Evolutionary conservation across 2,113 vertebrate genomes (phyloP), one percentile per base, ranked within the genome.

Genomic region (Istiophorus platypterus): DNA sequence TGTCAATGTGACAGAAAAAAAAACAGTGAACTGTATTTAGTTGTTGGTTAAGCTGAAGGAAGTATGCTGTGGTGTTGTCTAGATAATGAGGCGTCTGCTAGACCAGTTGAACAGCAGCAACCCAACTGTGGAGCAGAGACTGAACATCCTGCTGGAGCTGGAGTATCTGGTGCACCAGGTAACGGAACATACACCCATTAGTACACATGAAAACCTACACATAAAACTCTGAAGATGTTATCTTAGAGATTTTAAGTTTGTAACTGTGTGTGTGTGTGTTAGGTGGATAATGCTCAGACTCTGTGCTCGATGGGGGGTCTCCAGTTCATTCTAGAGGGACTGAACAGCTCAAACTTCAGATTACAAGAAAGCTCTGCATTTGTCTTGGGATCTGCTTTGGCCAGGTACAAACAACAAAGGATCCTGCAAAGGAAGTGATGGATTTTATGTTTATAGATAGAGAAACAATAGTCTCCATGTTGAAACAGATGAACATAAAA

Each of bases 121-220:
- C 78, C 94, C 94, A 4, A 96, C 96, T 0, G 87, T 95, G 59
- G 96, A 97, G 61, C 95, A 98, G 76, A 96, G 93, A 85, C 90
- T 98, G 42, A 93, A 89, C 0, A 95, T 97, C 0, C 96, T 99
- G 86, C 94, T 94, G 56, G 97, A 99, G 88, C 95, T 99, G 0
- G 98, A 99, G 76, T 99, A 99, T 85, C 96, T 99, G 71, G 98
- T 99, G 73, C 98, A 99, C 89, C 97, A 99, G 97, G 98, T 99
- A 86, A 78, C 9, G 0, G 49, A 1, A 3, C 37, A 54, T 11
- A 0, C 51, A 18, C 2, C 4, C 26, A 20, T 18, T 20, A 18
- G 27, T 3, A 42, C 20, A 22, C 66, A 49, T 15, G 24, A 1
- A n/a, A 20, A 63, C 31, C 22, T 15, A 1, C 31, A 59, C 4